phyloP scores from a whole-genome alignment of 2,797 vertebrate genomes.

The Karalla daura region DNA sequence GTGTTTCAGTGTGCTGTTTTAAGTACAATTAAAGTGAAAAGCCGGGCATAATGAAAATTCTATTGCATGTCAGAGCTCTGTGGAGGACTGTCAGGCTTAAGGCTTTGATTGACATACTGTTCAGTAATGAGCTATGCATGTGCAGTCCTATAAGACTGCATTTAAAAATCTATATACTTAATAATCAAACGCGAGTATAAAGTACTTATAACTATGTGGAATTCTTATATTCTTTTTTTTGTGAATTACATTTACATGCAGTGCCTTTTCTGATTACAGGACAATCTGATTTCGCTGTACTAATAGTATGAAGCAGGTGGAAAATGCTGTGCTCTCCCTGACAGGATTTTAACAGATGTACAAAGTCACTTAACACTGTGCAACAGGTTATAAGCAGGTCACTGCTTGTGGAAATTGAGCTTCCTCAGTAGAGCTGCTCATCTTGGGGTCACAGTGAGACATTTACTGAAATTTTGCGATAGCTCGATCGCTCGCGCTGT shows the following conservation, averaged over 20 bases:
- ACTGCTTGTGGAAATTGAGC: conserved; percentile 31
- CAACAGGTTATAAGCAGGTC: conserved; percentile 13
- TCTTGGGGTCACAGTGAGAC: conserved; percentile 25
- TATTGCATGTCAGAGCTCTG: conserved; percentile 29
- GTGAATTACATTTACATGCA: background rate
- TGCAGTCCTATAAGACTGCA: background rate
- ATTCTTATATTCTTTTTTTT: background rate
- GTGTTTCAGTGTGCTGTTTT: conserved; percentile 29
- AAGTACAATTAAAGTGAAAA: conserved; percentile 40
- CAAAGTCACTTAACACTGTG: conserved; percentile 3
- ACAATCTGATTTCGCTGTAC: background rate
- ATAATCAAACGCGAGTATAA: background rate
- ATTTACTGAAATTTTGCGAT: background rate
- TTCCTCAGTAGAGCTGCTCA: background rate
- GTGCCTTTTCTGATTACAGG: background rate
- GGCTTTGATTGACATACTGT: conserved; percentile 23
- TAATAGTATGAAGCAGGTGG: background rate
- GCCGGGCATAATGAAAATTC: conserved; percentile 19
- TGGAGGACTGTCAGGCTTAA: conserved; percentile 24
- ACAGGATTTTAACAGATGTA: background rate
- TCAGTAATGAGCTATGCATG: background rate
- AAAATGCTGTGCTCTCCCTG: background rate
- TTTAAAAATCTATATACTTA: conserved; percentile 3
- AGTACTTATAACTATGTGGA: background rate
- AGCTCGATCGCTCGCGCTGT: background rate